Percentiles rank a stretch among this genome's conserved stretches.
Conservation (phyloP, 2,888 invertebrate species). For the Nomada fucata region DNA sequence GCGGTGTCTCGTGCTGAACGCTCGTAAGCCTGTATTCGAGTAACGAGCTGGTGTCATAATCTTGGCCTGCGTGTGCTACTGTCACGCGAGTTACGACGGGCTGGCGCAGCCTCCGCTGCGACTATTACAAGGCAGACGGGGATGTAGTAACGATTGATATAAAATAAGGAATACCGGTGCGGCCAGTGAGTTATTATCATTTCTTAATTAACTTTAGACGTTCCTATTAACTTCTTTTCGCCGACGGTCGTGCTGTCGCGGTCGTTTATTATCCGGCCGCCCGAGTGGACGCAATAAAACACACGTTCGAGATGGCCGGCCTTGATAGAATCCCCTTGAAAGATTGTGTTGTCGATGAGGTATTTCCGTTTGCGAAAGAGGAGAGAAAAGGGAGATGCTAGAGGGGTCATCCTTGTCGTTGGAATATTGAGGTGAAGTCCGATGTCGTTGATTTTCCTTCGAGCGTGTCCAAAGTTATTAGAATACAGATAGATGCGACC, state of each 20-base stretch:
- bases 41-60: conserved; percentile 65
- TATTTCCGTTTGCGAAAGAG: background rate
- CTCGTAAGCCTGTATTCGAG: conserved; percentile 52
- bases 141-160: background rate
- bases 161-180: conserved; percentile 28
- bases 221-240: conserved; percentile 56
- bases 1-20: conserved; percentile 57
- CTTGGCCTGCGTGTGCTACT: conserved; percentile 42
- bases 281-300: background rate
- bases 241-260: conserved; percentile 13
- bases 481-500: background rate
- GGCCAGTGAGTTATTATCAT: conserved; percentile 61
- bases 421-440: background rate
- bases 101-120: conserved; percentile 2
- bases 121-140: conserved; percentile 16
- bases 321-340: conserved; percentile 4
- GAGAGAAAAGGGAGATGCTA: background rate
- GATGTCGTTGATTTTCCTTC: background rate
- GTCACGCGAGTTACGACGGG: conserved; percentile 54
- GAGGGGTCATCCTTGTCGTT: background rate
- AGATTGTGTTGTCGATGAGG: no score
- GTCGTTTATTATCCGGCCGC: conserved; percentile 34
- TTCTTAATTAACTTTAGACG: conserved; percentile 55
- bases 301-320: conserved; percentile 12
- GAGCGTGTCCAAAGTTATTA: background rate